These are phyloP conservation scores for Acanthoscelides obtectus DNA, from an alignment of 2,888 invertebrate genomes.

Conservation along the genomic window DNA sequence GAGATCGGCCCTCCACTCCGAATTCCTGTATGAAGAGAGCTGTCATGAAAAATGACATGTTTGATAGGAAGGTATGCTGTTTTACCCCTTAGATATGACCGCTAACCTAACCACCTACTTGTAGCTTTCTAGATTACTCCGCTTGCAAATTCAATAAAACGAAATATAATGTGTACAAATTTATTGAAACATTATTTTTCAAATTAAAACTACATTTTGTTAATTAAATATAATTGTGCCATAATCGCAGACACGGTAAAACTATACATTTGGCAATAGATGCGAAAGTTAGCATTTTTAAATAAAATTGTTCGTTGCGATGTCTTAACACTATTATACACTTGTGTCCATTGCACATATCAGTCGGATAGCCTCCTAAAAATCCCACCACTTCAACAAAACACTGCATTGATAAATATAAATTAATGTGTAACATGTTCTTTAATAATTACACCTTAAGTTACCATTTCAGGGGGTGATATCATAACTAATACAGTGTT, in stretches of 20 bases:
- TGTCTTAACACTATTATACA: slow-evolving; percentile 30
- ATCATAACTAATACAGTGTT: not conserved
- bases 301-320: slow-evolving; percentile 35
- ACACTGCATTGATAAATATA: not conserved
- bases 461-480: not conserved
- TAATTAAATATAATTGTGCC: slow-evolving; percentile 30
- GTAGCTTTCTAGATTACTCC: too few species aligned
- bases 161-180: slow-evolving; percentile 35
- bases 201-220: slow-evolving; percentile 35
- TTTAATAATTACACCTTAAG: not conserved
- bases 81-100: too few species aligned
- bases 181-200: slow-evolving; percentile 37
- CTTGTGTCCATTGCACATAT: slow-evolving; percentile 37
- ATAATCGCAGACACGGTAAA: slow-evolving; percentile 26
- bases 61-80: too few species aligned
- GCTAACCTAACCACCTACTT: too few species aligned
- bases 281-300: slow-evolving; percentile 24
- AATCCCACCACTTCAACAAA: not conserved
- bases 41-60: too few species aligned
- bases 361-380: slow-evolving; percentile 24
- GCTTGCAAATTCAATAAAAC: slow-evolving; percentile 1
- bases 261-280: slow-evolving; percentile 36
- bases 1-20: too few species aligned
- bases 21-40: too few species aligned
- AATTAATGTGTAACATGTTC: not conserved